phyloP scores from a whole-genome alignment of 2,888 invertebrate genomes.

The Drosophila lacicola region DNA sequence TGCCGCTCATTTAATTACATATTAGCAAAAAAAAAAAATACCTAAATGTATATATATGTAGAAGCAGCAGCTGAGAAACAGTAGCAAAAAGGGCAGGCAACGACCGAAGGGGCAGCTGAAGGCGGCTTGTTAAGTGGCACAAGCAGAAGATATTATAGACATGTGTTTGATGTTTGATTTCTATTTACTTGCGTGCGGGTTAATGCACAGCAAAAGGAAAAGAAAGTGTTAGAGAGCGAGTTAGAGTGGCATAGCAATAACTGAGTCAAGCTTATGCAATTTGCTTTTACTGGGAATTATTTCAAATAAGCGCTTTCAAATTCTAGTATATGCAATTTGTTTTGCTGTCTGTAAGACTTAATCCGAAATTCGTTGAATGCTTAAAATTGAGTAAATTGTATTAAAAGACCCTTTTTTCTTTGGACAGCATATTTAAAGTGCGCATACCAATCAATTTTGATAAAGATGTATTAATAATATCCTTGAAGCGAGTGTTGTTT shows the following conservation, averaged over 20 bases:
- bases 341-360: neutral
- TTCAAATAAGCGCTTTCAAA: slow-evolving; percentile 13
- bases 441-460: neutral
- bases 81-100: slow-evolving; percentile 10
- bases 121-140: slow-evolving; percentile 45
- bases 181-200: slow-evolving; percentile 46
- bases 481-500: slow-evolving; percentile 4
- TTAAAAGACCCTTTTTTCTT: slow-evolving; percentile 18
- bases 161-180: slow-evolving; percentile 62
- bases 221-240: neutral
- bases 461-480: neutral
- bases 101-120: slow-evolving; percentile 22
- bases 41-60: slow-evolving; percentile 1
- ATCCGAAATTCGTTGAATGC: slow-evolving; percentile 20
- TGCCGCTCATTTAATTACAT: slow-evolving; percentile 79
- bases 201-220: neutral
- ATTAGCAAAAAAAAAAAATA: slow-evolving; percentile 62
- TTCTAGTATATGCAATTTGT: slow-evolving; percentile 2
- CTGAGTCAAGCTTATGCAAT: slow-evolving; percentile 23
- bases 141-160: slow-evolving; percentile 38
- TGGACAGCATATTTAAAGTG: slow-evolving; percentile 1
- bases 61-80: neutral
- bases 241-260: neutral
- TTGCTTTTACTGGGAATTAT: slow-evolving; percentile 22
- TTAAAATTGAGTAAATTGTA: slow-evolving; percentile 27